These are phyloP conservation scores for Coregonus clupeaformis DNA, from an alignment of 2,113 vertebrate genomes.

Conservation along the genomic window DNA sequence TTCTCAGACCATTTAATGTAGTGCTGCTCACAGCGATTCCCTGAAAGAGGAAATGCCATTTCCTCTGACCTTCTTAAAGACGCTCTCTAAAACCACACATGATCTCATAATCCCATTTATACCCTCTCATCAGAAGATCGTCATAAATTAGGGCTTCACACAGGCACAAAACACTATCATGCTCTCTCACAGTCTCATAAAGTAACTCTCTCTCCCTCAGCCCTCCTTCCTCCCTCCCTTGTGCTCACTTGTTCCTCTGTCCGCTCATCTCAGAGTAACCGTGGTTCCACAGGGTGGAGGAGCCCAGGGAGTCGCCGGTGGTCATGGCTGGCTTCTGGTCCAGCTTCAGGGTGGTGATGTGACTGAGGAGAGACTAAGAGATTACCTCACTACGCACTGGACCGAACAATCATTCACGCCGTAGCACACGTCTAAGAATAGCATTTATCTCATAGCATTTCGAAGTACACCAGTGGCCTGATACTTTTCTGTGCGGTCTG, in stretches of 20 bases:
- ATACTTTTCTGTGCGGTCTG: not conserved
- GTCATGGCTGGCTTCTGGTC: conserved; percentile 84
- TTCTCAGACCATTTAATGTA: conserved; percentile 1
- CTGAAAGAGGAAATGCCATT: not conserved
- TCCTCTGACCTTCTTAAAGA: no score
- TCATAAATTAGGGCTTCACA: no score
- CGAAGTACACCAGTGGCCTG: not conserved
- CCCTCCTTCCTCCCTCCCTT: conserved; percentile 35
- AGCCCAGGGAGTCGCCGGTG: conserved; percentile 70
- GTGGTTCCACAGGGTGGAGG: conserved; percentile 84
- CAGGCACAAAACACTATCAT: not conserved
- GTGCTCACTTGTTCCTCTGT: conserved; percentile 93
- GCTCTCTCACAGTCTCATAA: not conserved
- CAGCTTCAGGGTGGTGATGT: conserved; percentile 91
- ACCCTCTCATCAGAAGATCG: no score
- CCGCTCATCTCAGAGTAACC: conserved; percentile 93
- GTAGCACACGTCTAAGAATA: not conserved
- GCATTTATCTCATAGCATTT: not conserved
- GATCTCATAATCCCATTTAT: not conserved
- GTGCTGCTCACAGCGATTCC: not conserved
- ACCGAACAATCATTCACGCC: not conserved
- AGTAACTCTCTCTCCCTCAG: not conserved
- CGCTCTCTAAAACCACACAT: not conserved
- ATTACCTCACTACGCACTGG: not conserved
- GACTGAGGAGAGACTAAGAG: conserved; percentile 71